These are phyloP conservation scores for Tamandua tetradactyla DNA, from an alignment of 2,797 vertebrate species.

Conservation along the genomic window DNA sequence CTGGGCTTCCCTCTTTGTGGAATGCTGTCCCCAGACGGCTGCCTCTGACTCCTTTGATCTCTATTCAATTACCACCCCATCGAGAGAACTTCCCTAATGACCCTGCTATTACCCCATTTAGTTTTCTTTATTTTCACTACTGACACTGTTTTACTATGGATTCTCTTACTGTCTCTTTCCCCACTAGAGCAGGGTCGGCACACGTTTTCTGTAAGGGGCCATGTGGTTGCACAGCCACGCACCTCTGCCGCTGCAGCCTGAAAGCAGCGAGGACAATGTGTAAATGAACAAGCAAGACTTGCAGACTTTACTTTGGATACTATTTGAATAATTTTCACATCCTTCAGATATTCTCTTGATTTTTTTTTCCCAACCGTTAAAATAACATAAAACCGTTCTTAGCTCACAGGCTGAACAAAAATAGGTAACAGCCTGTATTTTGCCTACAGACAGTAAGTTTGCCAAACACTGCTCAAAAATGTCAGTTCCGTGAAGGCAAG, in stretches of 20 bases:
- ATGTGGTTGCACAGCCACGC: too few relatives aligned
- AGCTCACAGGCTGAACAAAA: neutral
- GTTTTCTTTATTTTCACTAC: neutral
- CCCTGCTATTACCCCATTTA: neutral
- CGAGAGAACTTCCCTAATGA: neutral
- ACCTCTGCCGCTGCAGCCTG: neutral
- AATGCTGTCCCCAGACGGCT: neutral
- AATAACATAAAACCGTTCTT: neutral
- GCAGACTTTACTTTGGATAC: neutral
- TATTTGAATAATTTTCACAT: neutral
- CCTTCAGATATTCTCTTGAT: neutral
- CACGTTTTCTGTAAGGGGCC: neutral
- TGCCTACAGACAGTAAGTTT: neutral
- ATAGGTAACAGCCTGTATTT: neutral
- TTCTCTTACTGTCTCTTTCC: neutral
- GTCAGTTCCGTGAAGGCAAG: neutral
- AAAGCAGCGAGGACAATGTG: neutral
- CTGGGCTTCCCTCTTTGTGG: neutral
- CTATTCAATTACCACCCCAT: neutral
- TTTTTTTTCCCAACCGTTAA: neutral
- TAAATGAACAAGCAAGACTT: neutral
- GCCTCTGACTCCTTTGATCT: neutral
- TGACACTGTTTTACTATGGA: neutral
- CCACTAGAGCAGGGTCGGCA: neutral
- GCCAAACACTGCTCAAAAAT: neutral